Percentiles rank a stretch among this genome's conserved stretches.
Evolutionary conservation across 2,888 invertebrate species (phyloP).

Genomic region (Laspeyria flexula): DNA sequence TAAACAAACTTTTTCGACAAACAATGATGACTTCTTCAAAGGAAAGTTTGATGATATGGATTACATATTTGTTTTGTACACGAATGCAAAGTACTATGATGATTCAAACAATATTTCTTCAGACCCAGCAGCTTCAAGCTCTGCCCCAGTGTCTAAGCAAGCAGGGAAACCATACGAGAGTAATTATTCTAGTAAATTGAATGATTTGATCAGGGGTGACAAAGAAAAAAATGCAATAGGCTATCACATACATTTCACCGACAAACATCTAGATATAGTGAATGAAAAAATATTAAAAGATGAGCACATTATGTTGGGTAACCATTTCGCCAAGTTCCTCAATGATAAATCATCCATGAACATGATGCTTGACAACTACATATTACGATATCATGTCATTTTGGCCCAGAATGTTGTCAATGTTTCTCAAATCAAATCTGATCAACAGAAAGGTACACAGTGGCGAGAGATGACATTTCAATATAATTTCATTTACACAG

Average conservation of each 20-base stretch:
- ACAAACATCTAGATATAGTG: conserved; percentile 16
- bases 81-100: conserved; percentile 15
- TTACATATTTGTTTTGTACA: conserved; percentile 30
- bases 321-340: conserved; percentile 14
- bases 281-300: conserved; percentile 16
- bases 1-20: conserved; percentile 11
- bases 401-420: too few relatives aligned
- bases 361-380: too few relatives aligned
- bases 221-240: neutral
- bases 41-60: conserved; percentile 17
- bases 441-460: neutral
- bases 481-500: conserved; percentile 17
- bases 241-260: conserved; percentile 5
- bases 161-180: neutral
- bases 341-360: neutral
- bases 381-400: too few relatives aligned
- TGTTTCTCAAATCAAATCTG: too few relatives aligned
- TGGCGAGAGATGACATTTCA: conserved; percentile 11
- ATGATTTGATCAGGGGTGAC: conserved; percentile 10
- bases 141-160: too few relatives aligned
- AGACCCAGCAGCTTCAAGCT: too few relatives aligned
- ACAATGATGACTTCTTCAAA: conserved; percentile 15
- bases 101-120: conserved; percentile 8
- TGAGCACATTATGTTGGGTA: conserved; percentile 14
- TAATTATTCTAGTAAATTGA: neutral